Evolutionary conservation across 2,888 invertebrate genomes (phyloP).

Genomic region (Eupithecia centaureata): DNA sequence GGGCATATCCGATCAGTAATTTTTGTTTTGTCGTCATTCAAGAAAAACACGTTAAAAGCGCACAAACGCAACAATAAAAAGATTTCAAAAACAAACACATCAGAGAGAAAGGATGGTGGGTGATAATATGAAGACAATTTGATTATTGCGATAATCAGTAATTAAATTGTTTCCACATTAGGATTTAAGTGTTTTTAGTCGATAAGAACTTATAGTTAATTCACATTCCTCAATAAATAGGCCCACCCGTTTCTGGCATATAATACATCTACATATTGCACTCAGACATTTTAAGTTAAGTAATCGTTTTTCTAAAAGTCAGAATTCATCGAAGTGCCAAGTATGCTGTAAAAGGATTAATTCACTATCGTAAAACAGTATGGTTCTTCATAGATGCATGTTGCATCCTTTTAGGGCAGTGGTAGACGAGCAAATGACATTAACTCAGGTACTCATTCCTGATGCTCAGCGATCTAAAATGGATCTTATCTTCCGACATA

Average conservation of each 20-base stretch:
- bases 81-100: background rate
- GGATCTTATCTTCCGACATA: background rate
- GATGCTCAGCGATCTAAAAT: background rate
- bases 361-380: constrained; percentile 24
- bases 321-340: constrained; percentile 13
- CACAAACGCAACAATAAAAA: no score
- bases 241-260: background rate
- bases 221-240: background rate
- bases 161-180: background rate
- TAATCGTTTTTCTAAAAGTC: constrained; percentile 28
- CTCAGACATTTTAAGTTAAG: background rate
- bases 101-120: background rate
- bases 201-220: background rate
- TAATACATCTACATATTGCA: background rate
- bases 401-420: constrained; percentile 17
- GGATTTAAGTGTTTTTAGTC: background rate
- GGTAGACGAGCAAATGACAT: constrained; percentile 11
- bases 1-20: no score
- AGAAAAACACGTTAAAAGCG: no score
- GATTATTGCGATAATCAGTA: no score
- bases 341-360: constrained; percentile 21
- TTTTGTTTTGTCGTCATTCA: no score
- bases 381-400: constrained; percentile 8
- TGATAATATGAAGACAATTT: no score
- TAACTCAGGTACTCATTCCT: background rate